Evolutionary conservation across 2,113 vertebrate species (phyloP).

Genomic region (Apaloderma vittatum): DNA sequence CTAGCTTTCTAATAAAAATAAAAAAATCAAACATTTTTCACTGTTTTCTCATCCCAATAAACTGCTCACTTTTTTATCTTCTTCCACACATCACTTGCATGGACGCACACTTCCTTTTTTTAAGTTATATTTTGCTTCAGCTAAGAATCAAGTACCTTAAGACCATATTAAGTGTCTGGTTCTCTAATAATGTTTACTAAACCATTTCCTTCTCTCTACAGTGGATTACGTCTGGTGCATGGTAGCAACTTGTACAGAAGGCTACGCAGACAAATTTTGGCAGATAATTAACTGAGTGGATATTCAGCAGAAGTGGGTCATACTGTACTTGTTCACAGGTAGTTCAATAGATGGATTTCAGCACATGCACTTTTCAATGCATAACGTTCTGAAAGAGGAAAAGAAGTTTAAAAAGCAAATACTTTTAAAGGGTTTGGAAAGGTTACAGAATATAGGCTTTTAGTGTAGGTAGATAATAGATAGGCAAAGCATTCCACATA

Average conservation of each 20-base stretch:
- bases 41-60: background rate
- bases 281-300: constrained; percentile 50
- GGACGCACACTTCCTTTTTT: background rate
- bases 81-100: background rate
- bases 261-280: constrained; percentile 2
- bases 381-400: background rate
- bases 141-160: constrained; percentile 3
- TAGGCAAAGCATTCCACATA: background rate
- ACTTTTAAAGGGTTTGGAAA: background rate
- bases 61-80: background rate
- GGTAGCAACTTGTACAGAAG: constrained; percentile 27
- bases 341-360: constrained; percentile 37
- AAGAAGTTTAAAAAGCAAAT: background rate
- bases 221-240: constrained; percentile 24
- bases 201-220: constrained; percentile 25
- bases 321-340: constrained; percentile 47
- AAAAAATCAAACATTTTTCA: background rate
- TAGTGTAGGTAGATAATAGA: background rate
- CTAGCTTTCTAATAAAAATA: background rate
- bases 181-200: constrained; percentile 33
- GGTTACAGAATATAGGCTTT: background rate
- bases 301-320: constrained; percentile 62
- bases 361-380: background rate
- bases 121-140: background rate
- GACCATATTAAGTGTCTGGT: background rate